Evolutionary conservation across 1,140 invertebrate genomes (phyloP).

Genomic region (Nymphalis io): DNA sequence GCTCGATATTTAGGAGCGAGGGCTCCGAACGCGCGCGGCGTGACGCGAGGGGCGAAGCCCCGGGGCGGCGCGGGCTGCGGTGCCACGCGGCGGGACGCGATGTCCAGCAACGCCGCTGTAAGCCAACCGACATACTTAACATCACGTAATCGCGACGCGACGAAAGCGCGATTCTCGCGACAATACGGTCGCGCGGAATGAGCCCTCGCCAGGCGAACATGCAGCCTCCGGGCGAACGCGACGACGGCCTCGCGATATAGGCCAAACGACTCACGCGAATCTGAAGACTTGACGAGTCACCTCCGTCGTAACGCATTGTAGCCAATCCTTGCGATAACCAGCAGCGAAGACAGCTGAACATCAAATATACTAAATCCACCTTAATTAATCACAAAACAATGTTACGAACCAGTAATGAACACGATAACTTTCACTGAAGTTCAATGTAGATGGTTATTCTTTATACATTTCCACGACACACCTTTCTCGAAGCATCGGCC

Average conservation of each 20-base stretch:
- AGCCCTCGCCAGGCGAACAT: constrained; percentile 69
- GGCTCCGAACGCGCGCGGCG: constrained; percentile 77
- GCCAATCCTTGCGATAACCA: constrained; percentile 42
- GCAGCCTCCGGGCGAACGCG: constrained; percentile 72
- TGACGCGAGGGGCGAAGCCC: constrained; percentile 72
- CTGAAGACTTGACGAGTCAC: constrained; percentile 39
- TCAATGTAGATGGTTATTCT: constrained; percentile 64
- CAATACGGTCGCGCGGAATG: constrained; percentile 52
- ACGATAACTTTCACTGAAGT: constrained; percentile 77
- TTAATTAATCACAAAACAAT: constrained; percentile 78
- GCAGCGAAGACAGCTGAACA: constrained; percentile 57
- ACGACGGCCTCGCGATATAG: constrained; percentile 64
- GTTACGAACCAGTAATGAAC: constrained; percentile 78
- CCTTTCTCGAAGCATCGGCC: constrained; percentile 73
- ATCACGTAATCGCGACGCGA: constrained; percentile 69
- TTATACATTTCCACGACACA: constrained; percentile 69
- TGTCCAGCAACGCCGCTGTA: constrained; percentile 71
- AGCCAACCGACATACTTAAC: constrained; percentile 75
- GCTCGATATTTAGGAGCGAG: constrained; percentile 67
- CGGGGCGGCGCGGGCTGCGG: constrained; percentile 57
- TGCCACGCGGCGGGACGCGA: constrained; percentile 68
- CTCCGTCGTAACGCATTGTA: constrained; percentile 51
- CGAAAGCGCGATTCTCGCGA: constrained; percentile 51
- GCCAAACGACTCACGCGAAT: constrained; percentile 50
- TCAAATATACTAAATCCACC: constrained; percentile 76